Evolutionary conservation across 2,888 invertebrate species (phyloP).

Genomic region (Uloborus plumipes): DNA sequence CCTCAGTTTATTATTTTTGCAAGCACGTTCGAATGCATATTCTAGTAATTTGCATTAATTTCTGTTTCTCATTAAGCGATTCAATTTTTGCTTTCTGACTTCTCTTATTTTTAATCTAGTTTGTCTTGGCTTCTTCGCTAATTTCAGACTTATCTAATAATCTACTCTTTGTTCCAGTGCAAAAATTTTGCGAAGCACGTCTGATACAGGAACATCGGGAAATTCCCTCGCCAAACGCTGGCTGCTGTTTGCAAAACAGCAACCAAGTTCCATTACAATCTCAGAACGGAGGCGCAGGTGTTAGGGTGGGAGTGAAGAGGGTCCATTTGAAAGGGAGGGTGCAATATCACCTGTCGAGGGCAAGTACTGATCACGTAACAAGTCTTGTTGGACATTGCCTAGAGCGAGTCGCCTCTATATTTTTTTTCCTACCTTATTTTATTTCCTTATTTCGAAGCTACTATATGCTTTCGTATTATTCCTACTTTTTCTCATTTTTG

Average conservation of each 20-base stretch:
- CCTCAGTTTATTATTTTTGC: no score
- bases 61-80: no score
- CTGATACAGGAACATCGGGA: no score
- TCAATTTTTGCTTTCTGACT: no score
- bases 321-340: slow-evolving; percentile 18
- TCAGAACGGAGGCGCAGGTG: slow-evolving; percentile 49
- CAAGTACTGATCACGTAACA: slow-evolving; percentile 62
- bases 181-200: no score
- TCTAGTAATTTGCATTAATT: no score
- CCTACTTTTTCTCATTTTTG: slow-evolving; percentile 1
- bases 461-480: slow-evolving; percentile 19
- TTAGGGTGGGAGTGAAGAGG: slow-evolving; percentile 40
- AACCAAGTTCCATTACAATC: slow-evolving; percentile 21
- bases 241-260: neutral
- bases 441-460: slow-evolving; percentile 25
- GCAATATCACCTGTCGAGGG: slow-evolving; percentile 61
- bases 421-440: slow-evolving; percentile 20
- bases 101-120: no score
- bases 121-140: no score
- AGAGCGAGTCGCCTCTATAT: slow-evolving; percentile 31
- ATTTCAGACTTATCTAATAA: no score
- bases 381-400: slow-evolving; percentile 60
- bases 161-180: no score
- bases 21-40: no score
- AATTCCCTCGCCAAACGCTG: neutral